A percentile compares a stretch with the other conserved stretches of the same genome.
Conservation (phyloP, 2,797 vertebrate species). For the Channallabes apus region DNA sequence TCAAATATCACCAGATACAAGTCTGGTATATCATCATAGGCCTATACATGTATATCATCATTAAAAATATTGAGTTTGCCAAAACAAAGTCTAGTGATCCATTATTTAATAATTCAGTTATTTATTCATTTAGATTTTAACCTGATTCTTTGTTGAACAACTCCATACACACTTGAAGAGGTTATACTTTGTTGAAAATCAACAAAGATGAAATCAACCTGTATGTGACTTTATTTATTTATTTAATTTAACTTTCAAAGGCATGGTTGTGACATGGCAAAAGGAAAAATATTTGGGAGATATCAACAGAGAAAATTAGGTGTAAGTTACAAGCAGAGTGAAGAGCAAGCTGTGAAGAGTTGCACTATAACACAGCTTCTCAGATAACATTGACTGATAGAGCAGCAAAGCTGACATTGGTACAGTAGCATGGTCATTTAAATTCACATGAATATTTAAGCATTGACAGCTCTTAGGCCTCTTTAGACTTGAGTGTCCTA, state of each 20-base stretch:
- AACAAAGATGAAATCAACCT: not conserved
- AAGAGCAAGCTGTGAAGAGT: not conserved
- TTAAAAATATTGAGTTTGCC: not conserved
- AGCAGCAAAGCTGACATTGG: conserved; percentile 26
- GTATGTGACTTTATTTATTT: not conserved
- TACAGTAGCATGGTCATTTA: conserved; percentile 21
- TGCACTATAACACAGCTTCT: conserved; percentile 16
- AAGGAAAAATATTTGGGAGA: not conserved
- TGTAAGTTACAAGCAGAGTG: not conserved
- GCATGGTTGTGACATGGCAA: not conserved
- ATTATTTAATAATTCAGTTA: not conserved
- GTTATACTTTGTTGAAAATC: not conserved
- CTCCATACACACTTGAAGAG: not conserved
- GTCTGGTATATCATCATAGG: too few species aligned
- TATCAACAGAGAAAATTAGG: not conserved
- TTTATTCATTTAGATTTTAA: not conserved
- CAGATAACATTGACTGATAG: conserved; percentile 47
- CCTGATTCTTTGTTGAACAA: not conserved
- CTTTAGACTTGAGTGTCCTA: conserved; percentile 32
- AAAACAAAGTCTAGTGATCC: not conserved
- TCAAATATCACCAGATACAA: not conserved
- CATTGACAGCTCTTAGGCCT: conserved; percentile 31
- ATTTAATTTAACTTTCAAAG: not conserved
- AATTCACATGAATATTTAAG: conserved; percentile 46
- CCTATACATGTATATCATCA: too few species aligned